A percentile compares a stretch with the other conserved stretches of the same genome.
Evolutionary conservation across 2,797 vertebrate species (phyloP).

Genomic region (Ispidina picta): DNA sequence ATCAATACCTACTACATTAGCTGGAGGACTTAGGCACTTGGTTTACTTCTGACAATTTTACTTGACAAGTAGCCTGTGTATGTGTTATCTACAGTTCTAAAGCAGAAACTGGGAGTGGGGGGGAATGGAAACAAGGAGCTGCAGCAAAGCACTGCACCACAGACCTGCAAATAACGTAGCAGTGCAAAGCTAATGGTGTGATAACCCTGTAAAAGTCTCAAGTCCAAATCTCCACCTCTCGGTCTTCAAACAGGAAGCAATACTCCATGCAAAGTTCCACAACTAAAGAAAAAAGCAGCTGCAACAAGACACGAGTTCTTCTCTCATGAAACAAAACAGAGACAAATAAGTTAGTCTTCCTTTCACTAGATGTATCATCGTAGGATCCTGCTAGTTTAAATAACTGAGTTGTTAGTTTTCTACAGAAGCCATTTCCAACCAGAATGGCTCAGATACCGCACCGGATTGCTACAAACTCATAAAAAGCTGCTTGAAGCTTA

Average conservation of each 20-base stretch:
- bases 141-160: constrained; percentile 78
- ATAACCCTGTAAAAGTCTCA: constrained; percentile 81
- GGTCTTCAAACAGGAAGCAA: constrained; percentile 70
- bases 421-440: constrained; percentile 81
- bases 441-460: constrained; percentile 82
- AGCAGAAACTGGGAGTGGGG: constrained; percentile 58
- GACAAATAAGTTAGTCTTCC: constrained; percentile 80
- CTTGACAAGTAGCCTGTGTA: constrained; percentile 78
- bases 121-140: constrained; percentile 56
- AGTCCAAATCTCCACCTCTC: constrained; percentile 74
- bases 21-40: constrained; percentile 83
- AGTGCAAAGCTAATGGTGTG: constrained; percentile 75
- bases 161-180: constrained; percentile 73
- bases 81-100: constrained; percentile 66
- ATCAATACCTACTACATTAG: constrained; percentile 75
- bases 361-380: constrained; percentile 81
- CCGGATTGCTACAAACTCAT: constrained; percentile 83
- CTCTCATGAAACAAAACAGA: constrained; percentile 79
- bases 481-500: constrained; percentile 85
- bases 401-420: constrained; percentile 82
- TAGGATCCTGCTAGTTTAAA: constrained; percentile 83
- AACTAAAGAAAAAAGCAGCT: constrained; percentile 80
- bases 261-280: constrained; percentile 78
- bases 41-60: constrained; percentile 76
- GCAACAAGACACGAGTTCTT: constrained; percentile 78